Percentiles rank a stretch among this genome's conserved stretches.
Evolutionary conservation across 2,113 vertebrate species (phyloP).

Genomic region (Mustela nigripes): DNA sequence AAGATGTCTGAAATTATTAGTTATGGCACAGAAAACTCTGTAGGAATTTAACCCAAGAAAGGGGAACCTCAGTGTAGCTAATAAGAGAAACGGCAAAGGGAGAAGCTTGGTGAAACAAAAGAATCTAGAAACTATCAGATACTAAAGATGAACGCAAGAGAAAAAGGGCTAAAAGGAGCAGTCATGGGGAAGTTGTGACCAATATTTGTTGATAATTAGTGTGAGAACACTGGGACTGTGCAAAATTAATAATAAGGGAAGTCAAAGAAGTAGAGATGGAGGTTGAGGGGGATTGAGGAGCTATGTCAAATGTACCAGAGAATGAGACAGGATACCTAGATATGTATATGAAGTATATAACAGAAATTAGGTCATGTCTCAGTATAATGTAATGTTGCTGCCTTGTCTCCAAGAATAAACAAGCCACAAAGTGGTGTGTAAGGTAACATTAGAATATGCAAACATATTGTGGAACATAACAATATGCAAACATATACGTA

Average conservation of each 20-base stretch:
- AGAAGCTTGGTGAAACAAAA: slow-evolving; percentile 19
- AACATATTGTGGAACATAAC: not conserved
- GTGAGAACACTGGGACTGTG: not conserved
- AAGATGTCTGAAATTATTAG: slow-evolving; percentile 4
- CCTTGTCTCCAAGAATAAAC: not conserved
- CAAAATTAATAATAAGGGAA: not conserved
- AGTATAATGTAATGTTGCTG: not conserved
- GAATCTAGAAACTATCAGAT: not conserved
- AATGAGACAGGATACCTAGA: not conserved
- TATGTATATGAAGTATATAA: no score
- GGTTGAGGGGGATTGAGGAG: not conserved
- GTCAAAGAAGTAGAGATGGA: not conserved
- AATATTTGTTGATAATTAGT: not conserved
- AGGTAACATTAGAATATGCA: slow-evolving; percentile 5
- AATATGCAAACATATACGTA: not conserved
- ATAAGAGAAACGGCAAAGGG: not conserved
- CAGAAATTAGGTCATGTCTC: not conserved
- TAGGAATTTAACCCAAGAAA: slow-evolving; percentile 43
- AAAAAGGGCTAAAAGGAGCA: not conserved
- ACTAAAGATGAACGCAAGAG: not conserved
- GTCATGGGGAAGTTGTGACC: not conserved
- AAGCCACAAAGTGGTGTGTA: not conserved
- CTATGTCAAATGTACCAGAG: not conserved
- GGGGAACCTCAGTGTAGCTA: not conserved
- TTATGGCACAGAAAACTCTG: not conserved